A percentile compares a stretch with the other conserved stretches of the same genome.
These are phyloP conservation scores for Pecten maximus DNA, from an alignment of 2,888 invertebrate species.

Conservation along the genomic window DNA sequence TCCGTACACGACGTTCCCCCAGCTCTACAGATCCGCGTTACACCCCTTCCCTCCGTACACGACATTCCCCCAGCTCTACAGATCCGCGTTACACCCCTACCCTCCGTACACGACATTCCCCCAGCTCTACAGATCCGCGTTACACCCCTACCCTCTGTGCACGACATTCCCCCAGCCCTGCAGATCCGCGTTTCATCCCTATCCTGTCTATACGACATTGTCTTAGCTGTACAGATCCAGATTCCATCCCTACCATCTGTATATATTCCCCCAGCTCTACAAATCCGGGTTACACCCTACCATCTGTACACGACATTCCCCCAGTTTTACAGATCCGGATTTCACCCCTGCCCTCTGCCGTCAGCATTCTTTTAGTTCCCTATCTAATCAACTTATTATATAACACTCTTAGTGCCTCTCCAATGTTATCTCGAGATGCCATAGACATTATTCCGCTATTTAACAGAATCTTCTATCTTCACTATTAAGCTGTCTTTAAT, in stretches of 20 bases:
- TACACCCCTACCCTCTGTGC: no score
- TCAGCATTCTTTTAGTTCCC: background rate
- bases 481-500: conserved; percentile 1
- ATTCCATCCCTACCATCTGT: no score
- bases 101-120: background rate
- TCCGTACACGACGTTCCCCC: no score
- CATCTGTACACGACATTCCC: no score
- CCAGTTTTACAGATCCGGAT: background rate
- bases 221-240: no score
- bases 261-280: no score
- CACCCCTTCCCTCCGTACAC: background rate
- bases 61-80: background rate
- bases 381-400: background rate
- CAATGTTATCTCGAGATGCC: background rate
- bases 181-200: no score
- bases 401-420: background rate
- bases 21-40: background rate
- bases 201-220: no score
- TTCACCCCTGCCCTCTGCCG: background rate
- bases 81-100: background rate
- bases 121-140: no score
- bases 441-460: background rate
- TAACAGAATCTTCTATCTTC: conserved; percentile 24
- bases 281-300: no score
- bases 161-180: no score